Evolutionary conservation across 2,113 vertebrate genomes (phyloP).

Genomic region (Vulpes ferrilata): DNA sequence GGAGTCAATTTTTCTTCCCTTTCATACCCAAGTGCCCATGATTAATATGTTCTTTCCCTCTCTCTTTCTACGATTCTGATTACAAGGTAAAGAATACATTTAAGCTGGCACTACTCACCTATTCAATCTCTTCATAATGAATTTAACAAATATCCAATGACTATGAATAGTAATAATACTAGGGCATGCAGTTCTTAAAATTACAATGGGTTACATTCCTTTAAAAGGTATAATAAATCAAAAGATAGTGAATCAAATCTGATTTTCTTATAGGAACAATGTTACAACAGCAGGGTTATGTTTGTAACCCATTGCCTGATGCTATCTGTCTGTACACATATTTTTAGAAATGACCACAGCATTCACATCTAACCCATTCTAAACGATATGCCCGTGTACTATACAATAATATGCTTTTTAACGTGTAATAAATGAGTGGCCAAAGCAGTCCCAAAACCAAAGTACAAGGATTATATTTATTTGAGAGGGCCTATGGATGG

Average conservation of each 20-base stretch:
- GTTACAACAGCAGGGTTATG: neutral
- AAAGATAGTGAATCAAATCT: neutral
- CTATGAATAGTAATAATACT: neutral
- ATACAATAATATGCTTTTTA: neutral
- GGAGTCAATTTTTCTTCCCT: neutral
- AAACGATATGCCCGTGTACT: neutral
- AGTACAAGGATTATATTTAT: neutral
- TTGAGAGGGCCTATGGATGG: neutral
- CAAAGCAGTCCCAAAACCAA: neutral
- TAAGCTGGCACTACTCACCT: neutral
- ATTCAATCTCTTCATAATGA: constrained; percentile 52
- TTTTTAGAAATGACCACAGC: constrained; percentile 6
- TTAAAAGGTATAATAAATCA: constrained; percentile 54
- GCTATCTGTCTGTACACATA: neutral
- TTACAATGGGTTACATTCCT: constrained; percentile 31
- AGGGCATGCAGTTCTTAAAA: constrained; percentile 42
- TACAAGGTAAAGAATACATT: neutral
- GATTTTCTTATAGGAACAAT: constrained; percentile 36
- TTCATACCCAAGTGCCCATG: neutral
- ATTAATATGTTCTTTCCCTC: neutral
- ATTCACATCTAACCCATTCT: constrained; percentile 1
- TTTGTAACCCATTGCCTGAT: constrained; percentile 21
- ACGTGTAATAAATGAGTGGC: neutral
- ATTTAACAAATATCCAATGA: constrained; percentile 11
- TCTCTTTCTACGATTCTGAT: constrained; percentile 48